phyloP scores from a whole-genome alignment of 2,797 vertebrate genomes.

The Sebastes matsubarae region DNA sequence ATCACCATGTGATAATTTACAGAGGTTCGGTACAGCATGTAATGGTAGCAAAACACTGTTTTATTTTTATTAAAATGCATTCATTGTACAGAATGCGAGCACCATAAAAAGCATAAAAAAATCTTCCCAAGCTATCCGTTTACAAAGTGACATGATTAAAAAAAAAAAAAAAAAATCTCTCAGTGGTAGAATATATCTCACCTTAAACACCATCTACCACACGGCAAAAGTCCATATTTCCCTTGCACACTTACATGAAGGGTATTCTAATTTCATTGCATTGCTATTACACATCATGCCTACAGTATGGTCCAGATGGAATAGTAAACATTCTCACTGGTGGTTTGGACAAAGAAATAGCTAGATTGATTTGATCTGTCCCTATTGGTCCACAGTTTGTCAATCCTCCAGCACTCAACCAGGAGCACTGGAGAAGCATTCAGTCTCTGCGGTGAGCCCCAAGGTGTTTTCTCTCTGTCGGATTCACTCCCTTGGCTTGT shows the following conservation, averaged over 20 bases:
- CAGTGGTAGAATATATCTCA: conserved; percentile 38
- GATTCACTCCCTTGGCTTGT: conserved; percentile 59
- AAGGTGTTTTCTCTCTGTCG: background rate
- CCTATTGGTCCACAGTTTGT: conserved; percentile 43
- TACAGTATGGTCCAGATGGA: conserved; percentile 38
- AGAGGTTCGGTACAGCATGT: conserved; percentile 47
- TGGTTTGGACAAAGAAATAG: conserved; percentile 42
- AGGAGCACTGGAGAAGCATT: conserved; percentile 57
- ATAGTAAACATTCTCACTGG: conserved; percentile 36
- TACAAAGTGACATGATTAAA: conserved; percentile 23
- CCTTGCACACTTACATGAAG: conserved; percentile 38
- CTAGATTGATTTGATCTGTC: conserved; percentile 29
- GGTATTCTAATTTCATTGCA: conserved; percentile 32
- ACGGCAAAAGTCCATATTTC: conserved; percentile 35
- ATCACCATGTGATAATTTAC: conserved; percentile 58
- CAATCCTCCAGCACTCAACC: conserved; percentile 40
- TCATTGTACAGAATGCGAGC: conserved; percentile 41
- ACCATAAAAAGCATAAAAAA: conserved; percentile 53
- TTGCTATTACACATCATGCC: conserved; percentile 45
- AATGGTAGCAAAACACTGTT: conserved; percentile 43
- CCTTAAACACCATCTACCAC: conserved; percentile 27
- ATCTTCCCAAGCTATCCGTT: conserved; percentile 36
- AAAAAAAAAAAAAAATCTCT: conserved; percentile 32
- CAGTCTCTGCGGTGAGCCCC: conserved; percentile 48
- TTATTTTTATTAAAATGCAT: conserved; percentile 41